These are phyloP conservation scores for Enhydra lutris DNA, from an alignment of 2,113 vertebrate species.

Conservation along the genomic window DNA sequence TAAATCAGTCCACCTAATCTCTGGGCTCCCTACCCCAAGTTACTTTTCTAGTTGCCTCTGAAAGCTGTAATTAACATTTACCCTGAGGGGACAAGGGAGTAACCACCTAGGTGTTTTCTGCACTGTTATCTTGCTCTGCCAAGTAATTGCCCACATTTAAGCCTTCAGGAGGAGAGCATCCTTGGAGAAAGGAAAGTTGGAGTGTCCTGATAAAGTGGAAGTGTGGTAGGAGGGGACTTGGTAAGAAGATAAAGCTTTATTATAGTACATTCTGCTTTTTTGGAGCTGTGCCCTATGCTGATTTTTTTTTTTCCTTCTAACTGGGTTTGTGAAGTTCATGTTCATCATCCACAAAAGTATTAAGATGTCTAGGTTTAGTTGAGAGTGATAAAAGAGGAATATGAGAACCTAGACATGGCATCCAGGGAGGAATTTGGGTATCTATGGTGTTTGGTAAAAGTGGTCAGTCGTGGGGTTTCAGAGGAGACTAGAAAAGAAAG, in stretches of 20 bases:
- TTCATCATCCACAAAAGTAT: background rate
- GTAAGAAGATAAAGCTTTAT: background rate
- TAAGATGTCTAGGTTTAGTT: background rate
- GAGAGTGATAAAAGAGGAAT: background rate
- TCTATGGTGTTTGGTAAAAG: background rate
- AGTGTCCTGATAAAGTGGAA: background rate
- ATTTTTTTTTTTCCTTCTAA: background rate
- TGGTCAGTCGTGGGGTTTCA: background rate
- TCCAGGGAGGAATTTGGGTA: background rate
- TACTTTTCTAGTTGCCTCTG: background rate
- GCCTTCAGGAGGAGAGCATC: background rate
- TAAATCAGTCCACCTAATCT: background rate
- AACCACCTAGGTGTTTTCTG: background rate
- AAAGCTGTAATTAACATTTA: conserved; percentile 29
- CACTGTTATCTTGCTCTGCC: background rate
- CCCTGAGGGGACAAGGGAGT: background rate
- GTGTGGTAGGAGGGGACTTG: background rate
- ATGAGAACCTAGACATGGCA: background rate
- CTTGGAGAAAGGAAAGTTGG: background rate
- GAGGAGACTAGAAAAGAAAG: background rate
- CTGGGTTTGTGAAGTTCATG: background rate
- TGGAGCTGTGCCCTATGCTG: background rate
- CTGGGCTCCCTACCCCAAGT: background rate
- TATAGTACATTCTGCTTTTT: background rate
- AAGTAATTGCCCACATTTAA: conserved; percentile 16